phyloP scores from a whole-genome alignment of 1,140 invertebrate genomes.

The Drosophila ohnishii region DNA sequence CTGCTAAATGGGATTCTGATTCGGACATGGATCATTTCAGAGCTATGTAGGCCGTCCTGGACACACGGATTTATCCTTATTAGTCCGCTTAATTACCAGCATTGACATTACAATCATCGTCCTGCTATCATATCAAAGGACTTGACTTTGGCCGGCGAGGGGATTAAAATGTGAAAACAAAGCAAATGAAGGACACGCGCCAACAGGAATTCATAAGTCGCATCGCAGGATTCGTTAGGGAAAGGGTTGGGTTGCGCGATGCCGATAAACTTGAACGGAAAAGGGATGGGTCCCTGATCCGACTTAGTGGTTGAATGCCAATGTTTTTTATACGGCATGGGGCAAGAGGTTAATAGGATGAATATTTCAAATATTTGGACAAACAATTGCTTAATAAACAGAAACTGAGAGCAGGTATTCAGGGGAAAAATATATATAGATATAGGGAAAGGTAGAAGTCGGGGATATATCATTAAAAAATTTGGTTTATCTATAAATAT shows the following conservation, averaged over 20 bases:
- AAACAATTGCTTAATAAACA: conserved; percentile 12
- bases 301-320: conserved; percentile 39
- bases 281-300: conserved; percentile 18
- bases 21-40: conserved; percentile 19
- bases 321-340: neutral
- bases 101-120: conserved; percentile 26
- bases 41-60: neutral
- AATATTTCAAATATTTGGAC: conserved; percentile 22
- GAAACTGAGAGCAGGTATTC: no score
- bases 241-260: conserved; percentile 8
- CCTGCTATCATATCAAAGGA: conserved; percentile 68
- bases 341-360: conserved; percentile 40
- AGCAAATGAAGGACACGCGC: conserved; percentile 68
- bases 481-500: no score
- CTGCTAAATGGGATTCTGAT: conserved; percentile 8
- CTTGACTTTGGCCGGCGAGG: conserved; percentile 45
- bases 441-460: neutral
- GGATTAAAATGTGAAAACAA: conserved; percentile 55
- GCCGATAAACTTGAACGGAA: conserved; percentile 21
- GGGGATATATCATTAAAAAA: no score
- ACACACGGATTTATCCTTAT: neutral
- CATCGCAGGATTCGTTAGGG: conserved; percentile 31
- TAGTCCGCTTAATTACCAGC: conserved; percentile 23
- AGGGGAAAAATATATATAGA: no score
- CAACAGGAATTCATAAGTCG: conserved; percentile 41